phyloP scores from a whole-genome alignment of 1,140 invertebrate genomes.

The Stegodyphus dumicola region DNA sequence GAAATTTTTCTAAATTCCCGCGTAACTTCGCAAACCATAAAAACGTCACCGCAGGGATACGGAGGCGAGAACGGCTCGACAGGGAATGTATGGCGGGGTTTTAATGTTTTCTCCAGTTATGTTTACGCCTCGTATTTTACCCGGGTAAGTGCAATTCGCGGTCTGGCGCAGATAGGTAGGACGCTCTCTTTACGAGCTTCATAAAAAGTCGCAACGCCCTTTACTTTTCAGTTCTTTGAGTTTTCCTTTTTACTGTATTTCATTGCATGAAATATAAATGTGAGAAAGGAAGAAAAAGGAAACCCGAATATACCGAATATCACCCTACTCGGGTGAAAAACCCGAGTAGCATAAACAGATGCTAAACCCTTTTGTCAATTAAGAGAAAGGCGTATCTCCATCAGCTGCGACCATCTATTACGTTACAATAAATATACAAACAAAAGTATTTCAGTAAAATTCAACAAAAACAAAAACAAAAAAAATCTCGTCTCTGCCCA shows the following conservation, averaged over 20 bases:
- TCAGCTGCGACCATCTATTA: no score
- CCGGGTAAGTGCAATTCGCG: conserved; percentile 23
- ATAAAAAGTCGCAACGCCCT: conserved; percentile 37
- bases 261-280: background rate
- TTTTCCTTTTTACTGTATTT: background rate
- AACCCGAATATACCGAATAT: no score
- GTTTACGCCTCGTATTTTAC: conserved; percentile 45
- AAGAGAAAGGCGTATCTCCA: no score
- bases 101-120: conserved; percentile 51
- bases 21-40: conserved; percentile 31
- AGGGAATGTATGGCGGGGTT: conserved; percentile 9
- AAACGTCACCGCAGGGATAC: conserved; percentile 28
- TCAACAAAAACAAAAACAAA: no score
- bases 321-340: no score
- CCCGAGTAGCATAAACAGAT: no score
- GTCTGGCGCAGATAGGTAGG: background rate
- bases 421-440: no score
- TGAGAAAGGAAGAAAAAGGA: no score
- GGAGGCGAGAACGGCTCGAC: background rate
- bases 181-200: conserved; percentile 19
- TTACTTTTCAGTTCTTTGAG: background rate
- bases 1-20: background rate
- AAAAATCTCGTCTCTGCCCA: no score
- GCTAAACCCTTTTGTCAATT: no score
- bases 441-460: no score